Evolutionary conservation across 2,888 invertebrate species (phyloP).

Genomic region (Macropis europaea): DNA sequence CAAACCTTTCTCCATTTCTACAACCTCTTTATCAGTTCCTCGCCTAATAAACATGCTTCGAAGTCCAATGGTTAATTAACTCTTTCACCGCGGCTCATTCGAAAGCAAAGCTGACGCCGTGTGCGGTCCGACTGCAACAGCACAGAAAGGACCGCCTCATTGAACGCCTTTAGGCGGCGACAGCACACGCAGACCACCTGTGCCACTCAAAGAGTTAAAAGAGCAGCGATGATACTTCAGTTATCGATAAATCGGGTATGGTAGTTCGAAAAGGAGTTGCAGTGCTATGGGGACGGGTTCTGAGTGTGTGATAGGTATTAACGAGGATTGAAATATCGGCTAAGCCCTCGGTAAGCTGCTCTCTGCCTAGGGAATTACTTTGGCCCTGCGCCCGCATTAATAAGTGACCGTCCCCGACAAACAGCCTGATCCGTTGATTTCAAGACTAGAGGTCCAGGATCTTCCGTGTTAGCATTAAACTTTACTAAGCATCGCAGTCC

Average conservation of each 20-base stretch:
- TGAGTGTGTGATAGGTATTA: conserved; percentile 63
- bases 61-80: too few relatives aligned
- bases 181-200: too few relatives aligned
- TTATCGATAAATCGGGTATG: not conserved
- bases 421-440: conserved; percentile 63
- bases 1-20: too few relatives aligned
- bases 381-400: conserved; percentile 78
- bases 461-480: conserved; percentile 49
- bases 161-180: too few relatives aligned
- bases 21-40: too few relatives aligned
- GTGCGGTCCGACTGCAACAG: too few relatives aligned
- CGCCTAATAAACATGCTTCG: too few relatives aligned
- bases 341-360: conserved; percentile 72
- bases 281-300: conserved; percentile 13
- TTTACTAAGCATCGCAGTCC: conserved; percentile 41
- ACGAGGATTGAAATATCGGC: conserved; percentile 69
- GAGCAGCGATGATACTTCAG: not conserved
- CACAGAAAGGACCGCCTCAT: too few relatives aligned
- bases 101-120: too few relatives aligned
- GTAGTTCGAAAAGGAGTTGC: not conserved
- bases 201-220: too few relatives aligned
- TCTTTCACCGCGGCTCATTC: too few relatives aligned
- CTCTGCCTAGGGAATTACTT: conserved; percentile 66
- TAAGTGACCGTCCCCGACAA: conserved; percentile 73
- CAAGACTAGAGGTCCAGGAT: conserved; percentile 50